A percentile compares a stretch with the other conserved stretches of the same genome.
These are phyloP conservation scores for Bos javanicus DNA, from an alignment of 2,113 vertebrate genomes.

Conservation along the genomic window DNA sequence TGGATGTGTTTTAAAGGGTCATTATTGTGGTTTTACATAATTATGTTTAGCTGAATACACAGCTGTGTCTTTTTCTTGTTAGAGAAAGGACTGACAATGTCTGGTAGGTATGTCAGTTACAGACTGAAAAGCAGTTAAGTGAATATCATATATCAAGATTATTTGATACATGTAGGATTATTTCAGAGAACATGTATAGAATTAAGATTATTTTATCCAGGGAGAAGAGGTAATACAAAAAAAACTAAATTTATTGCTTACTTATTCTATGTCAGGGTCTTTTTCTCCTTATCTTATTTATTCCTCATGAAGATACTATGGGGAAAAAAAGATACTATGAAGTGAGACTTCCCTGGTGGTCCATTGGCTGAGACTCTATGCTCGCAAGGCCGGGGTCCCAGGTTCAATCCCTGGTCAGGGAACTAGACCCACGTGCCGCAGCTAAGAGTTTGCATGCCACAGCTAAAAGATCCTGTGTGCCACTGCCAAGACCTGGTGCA, in stretches of 20 bases:
- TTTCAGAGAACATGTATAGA: constrained; percentile 4
- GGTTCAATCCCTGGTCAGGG: background rate
- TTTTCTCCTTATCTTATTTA: constrained; percentile 20
- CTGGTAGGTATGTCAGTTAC: background rate
- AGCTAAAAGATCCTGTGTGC: background rate
- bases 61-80: background rate
- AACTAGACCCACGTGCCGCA: background rate
- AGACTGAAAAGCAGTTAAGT: background rate
- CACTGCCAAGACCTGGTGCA: background rate
- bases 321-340: background rate
- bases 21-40: background rate
- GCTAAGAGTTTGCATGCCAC: background rate
- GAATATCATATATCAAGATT: background rate
- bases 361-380: background rate
- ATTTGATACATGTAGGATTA: constrained; percentile 2
- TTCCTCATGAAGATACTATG: background rate
- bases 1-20: background rate
- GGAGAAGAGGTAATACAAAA: background rate
- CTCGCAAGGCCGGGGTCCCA: background rate
- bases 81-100: background rate
- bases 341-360: background rate
- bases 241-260: background rate
- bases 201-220: constrained; percentile 30
- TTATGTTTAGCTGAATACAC: background rate
- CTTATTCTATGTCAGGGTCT: background rate